A percentile compares a stretch with the other conserved stretches of the same genome.
phyloP scores from a whole-genome alignment of 64 coral and sea anemone species.

The Montipora sp. region DNA sequence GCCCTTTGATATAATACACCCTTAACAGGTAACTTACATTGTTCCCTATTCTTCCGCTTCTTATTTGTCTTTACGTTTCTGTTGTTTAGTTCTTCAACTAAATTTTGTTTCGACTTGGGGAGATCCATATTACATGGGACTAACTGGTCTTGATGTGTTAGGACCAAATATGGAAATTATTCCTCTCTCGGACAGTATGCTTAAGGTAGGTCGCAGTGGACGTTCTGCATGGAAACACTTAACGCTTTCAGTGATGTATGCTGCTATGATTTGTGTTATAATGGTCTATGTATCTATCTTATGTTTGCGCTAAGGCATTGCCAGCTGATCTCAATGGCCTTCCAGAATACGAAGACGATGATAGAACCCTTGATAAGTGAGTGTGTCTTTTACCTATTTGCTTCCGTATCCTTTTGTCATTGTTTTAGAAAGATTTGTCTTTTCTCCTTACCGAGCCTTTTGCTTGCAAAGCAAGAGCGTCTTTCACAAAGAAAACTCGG shows the following conservation, averaged over 20 bases:
- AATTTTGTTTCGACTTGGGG: slow-evolving; percentile 91
- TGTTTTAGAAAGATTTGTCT: neutral
- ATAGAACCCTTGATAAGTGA: slow-evolving; percentile 97
- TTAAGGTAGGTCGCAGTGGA: slow-evolving; percentile 37
- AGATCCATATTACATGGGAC: slow-evolving; percentile 86
- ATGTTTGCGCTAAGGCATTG: slow-evolving; percentile 48
- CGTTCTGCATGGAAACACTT: neutral
- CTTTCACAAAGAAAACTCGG: too few species aligned
- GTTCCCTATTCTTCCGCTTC: neutral
- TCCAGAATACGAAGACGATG: slow-evolving; percentile 90
- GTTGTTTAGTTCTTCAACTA: slow-evolving; percentile 82
- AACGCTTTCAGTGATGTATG: too few species aligned
- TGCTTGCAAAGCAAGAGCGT: too few species aligned
- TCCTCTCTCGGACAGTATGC: slow-evolving; percentile 77
- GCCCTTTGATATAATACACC: neutral
- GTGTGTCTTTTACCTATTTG: neutral
- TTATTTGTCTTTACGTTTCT: neutral
- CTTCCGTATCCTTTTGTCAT: neutral
- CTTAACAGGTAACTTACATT: neutral
- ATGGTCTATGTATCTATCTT: too few species aligned
- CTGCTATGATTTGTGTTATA: too few species aligned
- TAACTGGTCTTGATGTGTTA: slow-evolving; percentile 86
- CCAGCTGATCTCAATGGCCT: slow-evolving; percentile 95
- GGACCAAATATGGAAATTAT: slow-evolving; percentile 40
- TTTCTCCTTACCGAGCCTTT: too few species aligned